Evolutionary conservation across 92 coral and sea anemone species (phyloP), one percentile per base, ranked within the genome.

Genomic region (Galaxea fascicularis): DNA sequence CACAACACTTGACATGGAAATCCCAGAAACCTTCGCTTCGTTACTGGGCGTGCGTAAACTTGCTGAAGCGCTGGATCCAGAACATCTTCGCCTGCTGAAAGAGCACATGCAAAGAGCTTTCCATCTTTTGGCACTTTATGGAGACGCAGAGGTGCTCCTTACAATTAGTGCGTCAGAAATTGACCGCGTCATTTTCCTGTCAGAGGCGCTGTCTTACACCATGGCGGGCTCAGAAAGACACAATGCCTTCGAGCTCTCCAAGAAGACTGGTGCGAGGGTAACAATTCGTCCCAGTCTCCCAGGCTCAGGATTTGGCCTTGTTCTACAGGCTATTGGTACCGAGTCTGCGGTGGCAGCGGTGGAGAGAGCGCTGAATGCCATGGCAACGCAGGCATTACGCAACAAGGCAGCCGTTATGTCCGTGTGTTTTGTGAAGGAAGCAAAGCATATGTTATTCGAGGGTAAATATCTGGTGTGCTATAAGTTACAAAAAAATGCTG

Each of bases 91-190:
- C 70, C 83, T 89, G 59, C 94, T 96, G 20, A 85, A 84, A 15
- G 99, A 96, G 30, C 98, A 96, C 85, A 92, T 96, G 95, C 99
- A 96, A 87, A 91, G 95, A 10, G 99, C 99, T 10, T 93, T 90
- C 76, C 98, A 94, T 88, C 81, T 90, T 75, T 88, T 96, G 45
- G 98, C 95, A 57, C 87, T 96, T 57, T 93, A 94, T 51, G 96
- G 95, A 46, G 93, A 93, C 75, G 93, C 89, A 20, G 82, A 82
- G 47, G 90, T 75, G 35, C 91, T 96, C 45, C 90, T 96, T 3
- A 88, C 67, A 27, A 60, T 94, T 46, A 90, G 99, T 78, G 89
- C 89, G 24, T 82, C 98, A 1, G 93, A 94, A 75, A 85, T 94
- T 16, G 95, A 94, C 56, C 93, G 94, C 45, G 95, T 90, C 20